These are phyloP conservation scores for Abscondita cerata DNA, from an alignment of 2,888 invertebrate species.

Conservation along the genomic window DNA sequence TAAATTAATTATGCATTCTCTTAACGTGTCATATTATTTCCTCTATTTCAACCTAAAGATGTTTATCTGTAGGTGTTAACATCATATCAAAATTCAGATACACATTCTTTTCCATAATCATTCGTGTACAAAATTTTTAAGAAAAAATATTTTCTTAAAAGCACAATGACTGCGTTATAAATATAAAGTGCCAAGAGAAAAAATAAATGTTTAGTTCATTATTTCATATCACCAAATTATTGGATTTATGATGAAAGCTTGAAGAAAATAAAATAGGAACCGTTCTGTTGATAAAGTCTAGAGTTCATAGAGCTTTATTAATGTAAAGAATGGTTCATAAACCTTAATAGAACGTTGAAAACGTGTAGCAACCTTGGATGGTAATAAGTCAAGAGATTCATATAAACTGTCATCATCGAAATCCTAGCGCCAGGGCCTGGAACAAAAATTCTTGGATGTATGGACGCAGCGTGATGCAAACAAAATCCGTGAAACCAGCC, in stretches of 20 bases:
- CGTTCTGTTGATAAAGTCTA: slow-evolving; percentile 11
- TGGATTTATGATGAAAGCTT: slow-evolving; percentile 1
- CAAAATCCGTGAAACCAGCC: slow-evolving; percentile 31
- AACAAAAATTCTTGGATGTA: slow-evolving; percentile 40
- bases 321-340: slow-evolving; percentile 23
- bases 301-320: slow-evolving; percentile 23
- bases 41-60: background rate
- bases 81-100: slow-evolving; percentile 8
- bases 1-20: slow-evolving; percentile 6
- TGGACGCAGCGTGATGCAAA: slow-evolving; percentile 38
- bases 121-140: slow-evolving; percentile 1
- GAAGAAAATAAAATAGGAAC: slow-evolving; percentile 7
- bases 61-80: background rate
- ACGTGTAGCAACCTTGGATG: slow-evolving; percentile 43
- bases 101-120: slow-evolving; percentile 1
- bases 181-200: background rate
- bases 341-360: slow-evolving; percentile 20
- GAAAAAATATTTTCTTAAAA: slow-evolving; percentile 1
- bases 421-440: slow-evolving; percentile 43
- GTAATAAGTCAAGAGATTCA: slow-evolving; percentile 51
- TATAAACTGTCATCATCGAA: slow-evolving; percentile 49
- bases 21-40: background rate
- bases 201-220: too few relatives aligned
- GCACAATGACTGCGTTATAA: background rate
- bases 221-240: background rate